A percentile compares a stretch with the other conserved stretches of the same genome.
These are phyloP conservation scores for Xestia xanthographa DNA, from an alignment of 2,888 invertebrate genomes.

Conservation along the genomic window DNA sequence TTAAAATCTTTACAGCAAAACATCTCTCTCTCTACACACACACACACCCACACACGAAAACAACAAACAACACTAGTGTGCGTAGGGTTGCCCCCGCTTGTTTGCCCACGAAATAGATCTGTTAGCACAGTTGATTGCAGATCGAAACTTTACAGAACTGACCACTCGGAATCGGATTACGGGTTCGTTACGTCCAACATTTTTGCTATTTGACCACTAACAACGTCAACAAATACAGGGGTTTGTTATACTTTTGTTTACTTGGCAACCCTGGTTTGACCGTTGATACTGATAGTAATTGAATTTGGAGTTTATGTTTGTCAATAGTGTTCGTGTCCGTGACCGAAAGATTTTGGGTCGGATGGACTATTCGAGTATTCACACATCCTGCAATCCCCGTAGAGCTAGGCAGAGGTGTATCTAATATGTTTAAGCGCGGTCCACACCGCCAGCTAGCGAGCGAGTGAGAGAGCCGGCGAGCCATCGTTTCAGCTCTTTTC, in stretches of 20 bases:
- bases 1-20: not conserved
- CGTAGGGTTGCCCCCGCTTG: conserved; percentile 76
- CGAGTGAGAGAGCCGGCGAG: too few relatives aligned
- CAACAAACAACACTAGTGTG: conserved; percentile 41
- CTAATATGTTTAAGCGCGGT: not conserved
- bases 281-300: conserved; percentile 66
- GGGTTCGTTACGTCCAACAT: conserved; percentile 83
- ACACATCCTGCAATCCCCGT: not conserved
- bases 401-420: not conserved
- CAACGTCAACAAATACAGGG: conserved; percentile 81
- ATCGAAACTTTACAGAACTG: conserved; percentile 87
- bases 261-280: conserved; percentile 72
- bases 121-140: conserved; percentile 86
- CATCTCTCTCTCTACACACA: not conserved
- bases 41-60: not conserved
- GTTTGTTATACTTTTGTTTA: conserved; percentile 73
- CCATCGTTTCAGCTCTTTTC: too few relatives aligned
- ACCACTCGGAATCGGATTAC: conserved; percentile 87
- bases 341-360: conserved; percentile 15
- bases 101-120: conserved; percentile 85
- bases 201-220: conserved; percentile 86
- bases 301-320: conserved; percentile 66
- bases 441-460: too few relatives aligned
- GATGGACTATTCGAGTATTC: not conserved
- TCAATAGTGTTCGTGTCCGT: conserved; percentile 40